Evolutionary conservation across 2,888 invertebrate genomes (phyloP), one percentile per base, ranked within the genome.

Genomic region (Cheilosia variabilis): DNA sequence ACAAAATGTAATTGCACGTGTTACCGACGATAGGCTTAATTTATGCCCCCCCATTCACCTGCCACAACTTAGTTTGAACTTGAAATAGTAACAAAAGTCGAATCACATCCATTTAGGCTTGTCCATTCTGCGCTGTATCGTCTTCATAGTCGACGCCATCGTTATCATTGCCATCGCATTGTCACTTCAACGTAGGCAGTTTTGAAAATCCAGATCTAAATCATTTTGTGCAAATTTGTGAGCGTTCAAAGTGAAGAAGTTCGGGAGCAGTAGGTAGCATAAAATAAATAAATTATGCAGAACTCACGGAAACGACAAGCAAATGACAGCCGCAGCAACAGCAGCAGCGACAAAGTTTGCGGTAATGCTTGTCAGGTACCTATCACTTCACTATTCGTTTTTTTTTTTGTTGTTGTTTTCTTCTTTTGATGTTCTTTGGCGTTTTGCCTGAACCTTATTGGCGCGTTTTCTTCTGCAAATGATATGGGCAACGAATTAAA

Each of bases 1-100:
- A 81, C 75, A 75, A 81, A 22, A 69, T 68, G 68, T 62, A 68
- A 81, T 75, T 81, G 62, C 68, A 63, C 75, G 78, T 71, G 78
- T 78, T n/a, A 57, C 41, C 22, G 47, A 43, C 68, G 50, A 52
- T 53, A 41, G 69, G 63, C 65, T 65, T 71, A 71, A 75, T 80
- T 60, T 73, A 75, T 75, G 31, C 47, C 13, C 22, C 13, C 22
- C 55, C 45, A n/a, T 57, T 41, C 45, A 17, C 7, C 17, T 3
- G 19, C 43, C 55, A 52, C 66, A 45, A 34, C 34, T 60, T 27
- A 10, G 17, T 24, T 63, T 75, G 62, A 81, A 63, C 73, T 75
- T 81, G 80, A 75, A 75, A 73, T 41, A 53, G 55, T 58, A 72
- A 80, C 60, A 37, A 57, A 69, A 80, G 53, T 37, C 53, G 19